Evolutionary conservation across 2,113 vertebrate genomes (phyloP).

Genomic region (Neomonachus schauinslandi): DNA sequence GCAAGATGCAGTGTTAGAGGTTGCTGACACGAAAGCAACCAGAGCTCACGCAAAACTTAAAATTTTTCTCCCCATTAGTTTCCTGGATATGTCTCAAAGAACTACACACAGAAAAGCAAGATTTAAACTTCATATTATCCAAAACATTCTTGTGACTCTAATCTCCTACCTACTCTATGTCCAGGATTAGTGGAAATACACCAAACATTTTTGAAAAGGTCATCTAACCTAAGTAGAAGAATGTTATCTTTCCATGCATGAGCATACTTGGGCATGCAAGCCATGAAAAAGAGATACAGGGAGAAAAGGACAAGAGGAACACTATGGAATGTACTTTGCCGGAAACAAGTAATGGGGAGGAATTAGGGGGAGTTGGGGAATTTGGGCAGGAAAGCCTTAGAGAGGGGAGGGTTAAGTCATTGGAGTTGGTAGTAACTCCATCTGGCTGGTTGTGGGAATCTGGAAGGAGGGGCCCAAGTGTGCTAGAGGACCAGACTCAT

Average conservation of each 20-base stretch:
- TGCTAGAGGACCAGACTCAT: neutral
- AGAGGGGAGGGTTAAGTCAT: neutral
- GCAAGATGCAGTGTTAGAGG: conserved; percentile 11
- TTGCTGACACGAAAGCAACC: conserved; percentile 34
- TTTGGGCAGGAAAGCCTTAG: neutral
- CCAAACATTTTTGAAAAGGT: conserved; percentile 13
- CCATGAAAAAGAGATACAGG: neutral
- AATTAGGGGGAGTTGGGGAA: neutral
- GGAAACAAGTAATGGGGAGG: neutral
- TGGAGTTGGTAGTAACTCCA: neutral
- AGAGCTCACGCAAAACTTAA: conserved; percentile 43
- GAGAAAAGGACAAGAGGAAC: neutral
- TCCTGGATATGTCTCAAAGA: conserved; percentile 58
- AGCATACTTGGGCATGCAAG: neutral
- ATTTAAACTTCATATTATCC: conserved; percentile 50
- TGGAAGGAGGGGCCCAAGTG: neutral
- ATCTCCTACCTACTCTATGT: neutral
- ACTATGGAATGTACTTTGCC: neutral
- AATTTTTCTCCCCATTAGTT: neutral
- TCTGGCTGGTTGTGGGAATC: neutral
- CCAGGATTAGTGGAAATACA: neutral
- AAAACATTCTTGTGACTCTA: conserved; percentile 8
- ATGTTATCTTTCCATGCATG: neutral
- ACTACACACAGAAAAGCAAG: conserved; percentile 50
- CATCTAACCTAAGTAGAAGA: neutral